Base-by-base conservation (phyloP, 2,113 vertebrate species). In the Seriola dumerili region DNA sequence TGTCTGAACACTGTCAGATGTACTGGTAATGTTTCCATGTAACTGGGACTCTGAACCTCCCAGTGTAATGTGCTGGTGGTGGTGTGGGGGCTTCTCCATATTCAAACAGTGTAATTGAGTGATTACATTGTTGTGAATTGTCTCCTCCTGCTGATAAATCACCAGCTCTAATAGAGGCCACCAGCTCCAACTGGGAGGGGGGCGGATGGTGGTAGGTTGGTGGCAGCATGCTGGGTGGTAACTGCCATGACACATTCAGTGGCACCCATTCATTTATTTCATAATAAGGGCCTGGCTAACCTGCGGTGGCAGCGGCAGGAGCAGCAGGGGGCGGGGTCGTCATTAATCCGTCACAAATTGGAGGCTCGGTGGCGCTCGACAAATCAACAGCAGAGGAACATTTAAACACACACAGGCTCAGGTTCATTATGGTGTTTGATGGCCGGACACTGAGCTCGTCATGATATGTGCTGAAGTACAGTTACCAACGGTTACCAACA, bases 261-360 rank as follows among this genome's bases (percentile, higher is more conserved):
- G 58, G 73, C 61, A 52, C 42, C 74, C 52, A 42, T 78, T 65
- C 61, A 83, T 83, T 83, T 65, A 34, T 78, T 46, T 46, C 75
- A 72, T 73, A 67, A 78, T 78, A 83, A 83, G 61, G 52, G 68
- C 36, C 38, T 3, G 9, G 21, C 40, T 1, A 58, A 72, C 66
- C 48, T n/a, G 40, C 46, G 9, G 64, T 0, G 25, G 44, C 29
- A 1, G 36, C 11, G 3, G 55, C 44, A 14, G 44, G 3, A 14
- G 44, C 12, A 14, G 44, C 2, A 12, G 13, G 44, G 13, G 16
- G 0, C 12, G 46, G 13, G 44, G 13, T 13, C 38, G 10, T 69
- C 76, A 69, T 84, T 84, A 79, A 84, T 84, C 76, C 40, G 9
- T 80, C 72, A 44, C 71, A 80, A 71, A 85, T 64, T 63, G 40